Evolutionary conservation across 2,888 invertebrate species (phyloP).

Genomic region (Dioctria linearis): DNA sequence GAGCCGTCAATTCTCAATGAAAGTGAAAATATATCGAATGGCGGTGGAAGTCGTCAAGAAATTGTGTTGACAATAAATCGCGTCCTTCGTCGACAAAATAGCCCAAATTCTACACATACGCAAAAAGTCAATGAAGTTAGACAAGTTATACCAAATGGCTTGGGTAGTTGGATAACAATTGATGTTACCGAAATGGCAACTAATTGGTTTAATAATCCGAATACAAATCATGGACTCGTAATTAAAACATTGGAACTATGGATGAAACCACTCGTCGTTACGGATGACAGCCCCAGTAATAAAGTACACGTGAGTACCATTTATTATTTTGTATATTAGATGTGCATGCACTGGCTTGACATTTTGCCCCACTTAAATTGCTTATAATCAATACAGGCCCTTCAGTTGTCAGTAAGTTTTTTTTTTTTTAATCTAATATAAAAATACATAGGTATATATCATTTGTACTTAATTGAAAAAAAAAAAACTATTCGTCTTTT

Average conservation of each 20-base stretch:
- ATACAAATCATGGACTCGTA: constrained; percentile 83
- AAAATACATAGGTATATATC: no score
- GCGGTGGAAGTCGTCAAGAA: constrained; percentile 60
- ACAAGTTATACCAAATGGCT: constrained; percentile 66
- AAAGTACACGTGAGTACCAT: constrained; percentile 70
- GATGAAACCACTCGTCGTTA: constrained; percentile 78
- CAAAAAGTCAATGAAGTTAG: constrained; percentile 65
- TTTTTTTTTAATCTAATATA: no score
- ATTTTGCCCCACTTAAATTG: no score
- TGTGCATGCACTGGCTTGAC: no score
- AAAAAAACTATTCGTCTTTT: no score
- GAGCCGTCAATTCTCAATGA: constrained; percentile 58
- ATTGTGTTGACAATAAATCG: constrained; percentile 66
- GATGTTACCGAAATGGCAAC: constrained; percentile 83
- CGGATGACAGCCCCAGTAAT: constrained; percentile 74
- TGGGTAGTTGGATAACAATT: constrained; percentile 78
- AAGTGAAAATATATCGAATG: constrained; percentile 43
- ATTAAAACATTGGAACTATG: constrained; percentile 79
- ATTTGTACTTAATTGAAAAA: no score
- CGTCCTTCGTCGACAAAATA: constrained; percentile 62
- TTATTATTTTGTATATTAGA: no score
- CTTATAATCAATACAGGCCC: no score
- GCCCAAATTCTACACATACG: constrained; percentile 63
- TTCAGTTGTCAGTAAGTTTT: no score
- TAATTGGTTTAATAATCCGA: constrained; percentile 83